Percentiles rank a stretch among this genome's conserved stretches.
These are phyloP conservation scores for Bovichtus diacanthus DNA, from an alignment of 2,797 vertebrate genomes.

Conservation along the genomic window DNA sequence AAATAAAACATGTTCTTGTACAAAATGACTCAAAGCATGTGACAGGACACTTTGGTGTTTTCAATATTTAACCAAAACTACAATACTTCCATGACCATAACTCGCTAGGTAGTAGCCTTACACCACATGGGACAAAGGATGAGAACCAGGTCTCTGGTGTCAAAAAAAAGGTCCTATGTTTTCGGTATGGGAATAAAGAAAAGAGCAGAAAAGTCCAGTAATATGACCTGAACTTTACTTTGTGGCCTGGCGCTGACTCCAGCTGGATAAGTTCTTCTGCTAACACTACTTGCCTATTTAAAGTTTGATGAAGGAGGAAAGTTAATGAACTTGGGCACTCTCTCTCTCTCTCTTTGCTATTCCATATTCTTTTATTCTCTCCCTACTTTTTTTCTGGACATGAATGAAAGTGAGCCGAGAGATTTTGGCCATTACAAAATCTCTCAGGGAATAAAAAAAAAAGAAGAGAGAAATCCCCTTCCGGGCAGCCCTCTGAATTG, in stretches of 20 bases:
- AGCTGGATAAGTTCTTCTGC: constrained; percentile 32
- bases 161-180: no score
- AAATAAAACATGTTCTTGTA: background rate
- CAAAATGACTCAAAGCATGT: background rate
- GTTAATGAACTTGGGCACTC: constrained; percentile 43
- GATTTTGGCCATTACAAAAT: constrained; percentile 67
- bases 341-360: background rate
- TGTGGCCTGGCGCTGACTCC: constrained; percentile 22
- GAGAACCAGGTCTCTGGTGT: background rate
- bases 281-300: constrained; percentile 43
- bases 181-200: background rate
- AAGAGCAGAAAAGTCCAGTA: background rate
- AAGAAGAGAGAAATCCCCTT: constrained; percentile 41
- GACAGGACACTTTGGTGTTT: background rate
- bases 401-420: constrained; percentile 51
- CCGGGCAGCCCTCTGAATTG: constrained; percentile 67
- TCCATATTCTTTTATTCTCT: background rate
- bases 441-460: constrained; percentile 55
- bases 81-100: background rate
- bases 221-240: constrained; percentile 29
- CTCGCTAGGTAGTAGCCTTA: background rate
- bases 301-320: constrained; percentile 44
- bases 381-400: constrained; percentile 51
- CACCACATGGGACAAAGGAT: background rate
- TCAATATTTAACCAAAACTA: no score